Conservation (phyloP, 2,888 invertebrate species). For the Cheilosia impressa region DNA sequence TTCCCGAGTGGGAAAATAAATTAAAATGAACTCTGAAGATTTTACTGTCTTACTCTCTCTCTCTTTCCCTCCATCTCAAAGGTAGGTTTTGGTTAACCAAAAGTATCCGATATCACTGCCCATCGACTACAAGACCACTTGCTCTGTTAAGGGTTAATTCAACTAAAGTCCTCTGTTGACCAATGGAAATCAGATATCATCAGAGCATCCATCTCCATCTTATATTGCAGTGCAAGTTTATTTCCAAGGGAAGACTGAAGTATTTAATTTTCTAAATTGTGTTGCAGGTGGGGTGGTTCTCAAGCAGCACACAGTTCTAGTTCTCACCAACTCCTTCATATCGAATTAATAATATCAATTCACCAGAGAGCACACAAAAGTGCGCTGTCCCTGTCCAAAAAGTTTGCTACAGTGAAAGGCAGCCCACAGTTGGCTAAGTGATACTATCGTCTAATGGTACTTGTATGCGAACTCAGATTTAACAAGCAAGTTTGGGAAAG, state of each 20-base stretch:
- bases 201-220: neutral
- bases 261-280: constrained; percentile 74
- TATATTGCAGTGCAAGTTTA: constrained; percentile 41
- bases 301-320: constrained; percentile 44
- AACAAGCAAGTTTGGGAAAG: constrained; percentile 37
- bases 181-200: constrained; percentile 53
- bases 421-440: constrained; percentile 44
- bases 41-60: neutral
- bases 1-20: too few species aligned
- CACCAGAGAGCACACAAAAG: constrained; percentile 44
- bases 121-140: neutral
- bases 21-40: too few species aligned
- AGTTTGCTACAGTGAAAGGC: constrained; percentile 36
- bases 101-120: constrained; percentile 7
- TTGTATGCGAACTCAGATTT: constrained; percentile 56
- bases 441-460: constrained; percentile 68
- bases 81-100: constrained; percentile 1
- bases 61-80: neutral
- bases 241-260: constrained; percentile 40
- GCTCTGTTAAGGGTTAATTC: constrained; percentile 30
- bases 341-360: constrained; percentile 75
- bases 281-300: constrained; percentile 65
- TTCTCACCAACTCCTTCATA: constrained; percentile 57
- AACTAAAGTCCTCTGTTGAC: constrained; percentile 27
- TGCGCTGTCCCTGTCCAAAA: constrained; percentile 56